A percentile compares a stretch with the other conserved stretches of the same genome.
Conservation (phyloP, 1,140 invertebrate species). For the Drosophila dunni region DNA sequence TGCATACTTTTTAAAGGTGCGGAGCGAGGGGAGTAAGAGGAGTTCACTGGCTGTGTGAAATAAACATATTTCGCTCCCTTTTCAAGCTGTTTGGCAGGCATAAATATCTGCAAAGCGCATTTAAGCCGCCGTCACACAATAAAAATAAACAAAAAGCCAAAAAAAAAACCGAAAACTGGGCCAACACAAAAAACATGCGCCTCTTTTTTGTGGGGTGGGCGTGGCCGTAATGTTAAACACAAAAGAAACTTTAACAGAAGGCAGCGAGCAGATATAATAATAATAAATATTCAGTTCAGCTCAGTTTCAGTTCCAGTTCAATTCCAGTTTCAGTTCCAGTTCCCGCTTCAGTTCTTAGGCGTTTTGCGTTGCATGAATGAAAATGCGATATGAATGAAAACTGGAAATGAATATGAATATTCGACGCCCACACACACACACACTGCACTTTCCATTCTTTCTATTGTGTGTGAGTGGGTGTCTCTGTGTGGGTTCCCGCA, state of each 20-base stretch:
- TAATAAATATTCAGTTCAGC: constrained; percentile 77
- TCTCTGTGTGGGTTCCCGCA: constrained; percentile 42
- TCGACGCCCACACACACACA: constrained; percentile 33
- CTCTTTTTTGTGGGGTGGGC: not conserved
- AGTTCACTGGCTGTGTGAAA: constrained; percentile 44
- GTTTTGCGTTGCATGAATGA: constrained; percentile 61
- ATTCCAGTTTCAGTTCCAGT: constrained; percentile 23
- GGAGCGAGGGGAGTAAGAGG: not conserved
- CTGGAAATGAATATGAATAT: constrained; percentile 53
- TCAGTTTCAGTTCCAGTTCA: constrained; percentile 26
- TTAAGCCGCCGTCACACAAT: constrained; percentile 74
- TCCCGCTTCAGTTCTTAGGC: constrained; percentile 24
- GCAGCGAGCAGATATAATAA: constrained; percentile 63
- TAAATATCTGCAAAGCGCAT: constrained; percentile 83
- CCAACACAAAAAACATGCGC: constrained; percentile 38
- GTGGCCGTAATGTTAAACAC: constrained; percentile 9
- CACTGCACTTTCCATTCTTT: constrained; percentile 48
- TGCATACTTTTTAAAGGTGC: constrained; percentile 32
- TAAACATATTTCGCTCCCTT: constrained; percentile 72
- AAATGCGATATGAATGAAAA: constrained; percentile 78
- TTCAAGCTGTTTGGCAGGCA: constrained; percentile 68
- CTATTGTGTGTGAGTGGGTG: constrained; percentile 8
- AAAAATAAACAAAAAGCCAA: constrained; percentile 63
- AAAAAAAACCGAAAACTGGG: constrained; percentile 30
- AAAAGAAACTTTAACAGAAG: constrained; percentile 20